A percentile compares a stretch with the other conserved stretches of the same genome.
Conservation (phyloP, 2,797 vertebrate genomes). For the Glossophaga mutica region DNA sequence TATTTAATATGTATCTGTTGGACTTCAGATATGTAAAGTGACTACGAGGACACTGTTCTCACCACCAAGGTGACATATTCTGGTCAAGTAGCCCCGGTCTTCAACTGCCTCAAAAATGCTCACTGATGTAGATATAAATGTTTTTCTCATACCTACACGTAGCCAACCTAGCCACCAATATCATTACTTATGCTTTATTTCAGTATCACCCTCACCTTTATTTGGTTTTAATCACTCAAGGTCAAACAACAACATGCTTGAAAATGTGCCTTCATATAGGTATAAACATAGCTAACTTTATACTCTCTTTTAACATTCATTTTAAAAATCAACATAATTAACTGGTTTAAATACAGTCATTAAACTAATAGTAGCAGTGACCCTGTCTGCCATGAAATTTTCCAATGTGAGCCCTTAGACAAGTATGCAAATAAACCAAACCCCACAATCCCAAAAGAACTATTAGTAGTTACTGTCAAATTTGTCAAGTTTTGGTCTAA, state of each 20-base stretch:
- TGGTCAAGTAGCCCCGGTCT: neutral
- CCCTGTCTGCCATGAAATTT: slow-evolving; percentile 1
- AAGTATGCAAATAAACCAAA: slow-evolving; percentile 5
- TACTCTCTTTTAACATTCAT: neutral
- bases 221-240: neutral
- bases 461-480: neutral
- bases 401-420: neutral
- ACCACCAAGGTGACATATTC: neutral
- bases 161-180: neutral
- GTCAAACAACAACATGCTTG: neutral
- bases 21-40: neutral
- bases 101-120: neutral
- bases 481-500: neutral
- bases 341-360: neutral
- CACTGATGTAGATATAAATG: neutral
- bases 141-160: neutral
- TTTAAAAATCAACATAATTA: neutral
- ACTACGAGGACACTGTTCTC: neutral
- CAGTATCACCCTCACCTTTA: neutral
- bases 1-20: neutral
- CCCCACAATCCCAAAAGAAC: neutral
- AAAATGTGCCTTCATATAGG: neutral
- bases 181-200: neutral
- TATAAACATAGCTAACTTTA: neutral
- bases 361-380: neutral